Base-by-base conservation (phyloP, 92 coral and sea anemone genomes). In the Epizoanthus fatuus region DNA sequence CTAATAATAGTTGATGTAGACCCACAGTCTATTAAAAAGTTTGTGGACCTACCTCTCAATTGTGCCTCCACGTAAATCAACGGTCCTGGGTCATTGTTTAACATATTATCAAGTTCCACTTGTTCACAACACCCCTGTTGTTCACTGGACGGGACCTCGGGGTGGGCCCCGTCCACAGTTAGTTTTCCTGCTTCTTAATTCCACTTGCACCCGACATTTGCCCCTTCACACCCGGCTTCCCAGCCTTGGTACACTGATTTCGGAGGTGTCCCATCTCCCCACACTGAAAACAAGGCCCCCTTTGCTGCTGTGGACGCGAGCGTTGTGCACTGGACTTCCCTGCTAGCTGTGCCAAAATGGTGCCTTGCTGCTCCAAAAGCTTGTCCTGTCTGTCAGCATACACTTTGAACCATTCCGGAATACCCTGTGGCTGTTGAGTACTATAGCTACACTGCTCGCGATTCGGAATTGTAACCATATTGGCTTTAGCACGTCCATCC, bases 1-100 rank as follows among this genome's bases (percentile, higher is more conserved):
- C 76, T 72, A 51, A 49, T 72, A 19, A 49, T 72, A 22, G 76
- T 72, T 19, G 59, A 71, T 2, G 76, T 49, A 47, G 76, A 72
- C 65, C 57, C 76, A 71, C 76, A 71, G 55, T 71, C 76, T 1
- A 71, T 20, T 71, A 71, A 71, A 19, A 71, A 17, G 55, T 71
- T 71, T 47, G 59, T 71, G 37, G 55, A 49, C 19, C 9, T 49
- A 47, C 69, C 69, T 72, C 60, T 72, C 40, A 72, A 51, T 16
- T 16, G 59, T 19, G 76, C 42, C 7, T 47, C 35, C n/a, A 72
- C 76, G 25, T 72, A 72, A 49, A 72, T 72, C 7, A 72, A 20
- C 25, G 76, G 42, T 51, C 76, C 59, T 69, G 75, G 75, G 75
- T n/a, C 75, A 69, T 42, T 38, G 2, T 69, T 29, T 5, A 17